Percentiles rank a stretch among this genome's conserved stretches.
phyloP scores from a whole-genome alignment of 1,140 invertebrate genomes.

The Tetramorium simillimum region DNA sequence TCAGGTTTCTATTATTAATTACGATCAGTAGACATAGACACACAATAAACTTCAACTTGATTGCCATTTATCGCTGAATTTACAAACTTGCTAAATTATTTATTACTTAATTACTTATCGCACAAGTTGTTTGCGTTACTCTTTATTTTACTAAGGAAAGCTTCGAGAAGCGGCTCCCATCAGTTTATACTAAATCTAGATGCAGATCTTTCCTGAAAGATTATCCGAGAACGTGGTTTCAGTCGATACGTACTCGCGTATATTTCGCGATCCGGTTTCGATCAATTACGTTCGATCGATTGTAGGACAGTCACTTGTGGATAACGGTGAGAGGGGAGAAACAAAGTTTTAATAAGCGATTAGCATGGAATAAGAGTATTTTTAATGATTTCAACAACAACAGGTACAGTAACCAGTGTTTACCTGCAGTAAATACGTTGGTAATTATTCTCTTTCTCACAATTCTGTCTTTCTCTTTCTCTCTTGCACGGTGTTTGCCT shows the following conservation, averaged over 20 bases:
- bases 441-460: slow-evolving; percentile 69
- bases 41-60: background rate
- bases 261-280: slow-evolving; percentile 44
- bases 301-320: slow-evolving; percentile 33
- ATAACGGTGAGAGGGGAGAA: slow-evolving; percentile 61
- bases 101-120: background rate
- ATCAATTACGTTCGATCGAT: slow-evolving; percentile 24
- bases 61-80: background rate
- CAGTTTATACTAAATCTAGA: background rate
- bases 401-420: slow-evolving; percentile 84
- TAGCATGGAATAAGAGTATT: slow-evolving; percentile 84
- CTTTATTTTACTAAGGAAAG: background rate
- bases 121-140: background rate
- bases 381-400: slow-evolving; percentile 85
- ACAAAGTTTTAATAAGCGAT: slow-evolving; percentile 73
- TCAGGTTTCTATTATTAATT: background rate
- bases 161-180: background rate
- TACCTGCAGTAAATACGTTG: slow-evolving; percentile 83
- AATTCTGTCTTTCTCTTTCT: slow-evolving; percentile 53
- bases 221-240: background rate
- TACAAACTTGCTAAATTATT: background rate
- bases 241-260: background rate
- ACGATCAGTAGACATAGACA: background rate
- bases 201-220: background rate
- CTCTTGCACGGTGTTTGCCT: slow-evolving; percentile 60